Evolutionary conservation across 2,797 vertebrate species (phyloP).

Genomic region (Glossophaga mutica): DNA sequence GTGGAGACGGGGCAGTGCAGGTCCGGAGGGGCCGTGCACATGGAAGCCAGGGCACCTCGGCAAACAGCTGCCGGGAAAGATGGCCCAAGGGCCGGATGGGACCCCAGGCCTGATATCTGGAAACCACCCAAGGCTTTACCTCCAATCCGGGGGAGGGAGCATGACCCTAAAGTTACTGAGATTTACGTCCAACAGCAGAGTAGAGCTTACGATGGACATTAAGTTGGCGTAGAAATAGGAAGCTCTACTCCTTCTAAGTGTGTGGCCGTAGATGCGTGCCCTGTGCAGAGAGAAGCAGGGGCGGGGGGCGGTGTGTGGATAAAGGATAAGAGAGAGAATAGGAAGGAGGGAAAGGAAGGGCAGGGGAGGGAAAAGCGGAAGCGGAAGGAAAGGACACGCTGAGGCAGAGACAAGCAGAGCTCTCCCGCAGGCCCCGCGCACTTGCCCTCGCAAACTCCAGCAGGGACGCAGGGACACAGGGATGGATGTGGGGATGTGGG

Average conservation of each 20-base stretch:
- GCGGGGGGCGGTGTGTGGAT: fast-evolving
- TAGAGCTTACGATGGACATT: neutral
- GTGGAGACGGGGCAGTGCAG: fast-evolving
- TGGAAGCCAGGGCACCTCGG: neutral
- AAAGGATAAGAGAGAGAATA: neutral
- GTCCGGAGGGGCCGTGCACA: neutral
- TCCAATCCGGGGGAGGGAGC: neutral
- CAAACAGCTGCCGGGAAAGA: neutral
- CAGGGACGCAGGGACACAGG: fast-evolving
- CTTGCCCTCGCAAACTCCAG: neutral
- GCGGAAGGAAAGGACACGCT: too few relatives aligned
- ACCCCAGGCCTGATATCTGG: neutral
- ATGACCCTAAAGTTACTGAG: neutral
- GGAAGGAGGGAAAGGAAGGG: neutral
- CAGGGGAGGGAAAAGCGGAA: too few relatives aligned
- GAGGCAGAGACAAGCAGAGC: neutral
- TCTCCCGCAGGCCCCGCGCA: neutral
- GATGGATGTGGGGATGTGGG: fast-evolving
- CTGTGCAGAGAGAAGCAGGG: neutral
- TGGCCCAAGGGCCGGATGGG: fast-evolving
- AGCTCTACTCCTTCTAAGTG: neutral
- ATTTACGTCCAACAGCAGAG: neutral
- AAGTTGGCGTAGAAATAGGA: neutral
- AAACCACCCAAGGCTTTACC: neutral
- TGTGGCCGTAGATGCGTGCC: neutral